A percentile compares a stretch with the other conserved stretches of the same genome.
Evolutionary conservation across 2,113 vertebrate genomes (phyloP).

Genomic region (Vanacampus margaritifer): DNA sequence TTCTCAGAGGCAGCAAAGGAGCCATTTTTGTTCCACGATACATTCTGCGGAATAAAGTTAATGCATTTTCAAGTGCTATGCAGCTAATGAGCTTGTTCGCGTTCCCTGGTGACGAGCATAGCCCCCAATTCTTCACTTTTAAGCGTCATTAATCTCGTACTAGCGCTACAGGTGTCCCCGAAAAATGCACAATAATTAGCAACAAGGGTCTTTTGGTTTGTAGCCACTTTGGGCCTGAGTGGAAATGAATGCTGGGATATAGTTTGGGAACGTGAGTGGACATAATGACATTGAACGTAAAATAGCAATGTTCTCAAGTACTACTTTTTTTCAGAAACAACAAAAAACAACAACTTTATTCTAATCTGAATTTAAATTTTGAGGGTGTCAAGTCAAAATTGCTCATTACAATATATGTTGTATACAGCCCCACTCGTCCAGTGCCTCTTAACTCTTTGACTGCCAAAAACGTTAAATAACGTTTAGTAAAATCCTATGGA

Average conservation of each 20-base stretch:
- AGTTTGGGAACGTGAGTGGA: neutral
- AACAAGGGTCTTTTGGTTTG: conserved; percentile 42
- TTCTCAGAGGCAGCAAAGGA: neutral
- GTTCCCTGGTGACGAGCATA: conserved; percentile 36
- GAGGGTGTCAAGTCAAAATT: no score
- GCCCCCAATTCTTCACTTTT: conserved; percentile 42
- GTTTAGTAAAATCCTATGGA: no score
- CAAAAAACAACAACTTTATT: no score
- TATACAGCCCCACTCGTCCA: no score
- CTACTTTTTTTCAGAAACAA: no score
- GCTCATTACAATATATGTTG: no score
- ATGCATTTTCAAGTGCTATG: neutral
- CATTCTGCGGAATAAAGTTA: neutral
- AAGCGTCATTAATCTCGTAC: conserved; percentile 58
- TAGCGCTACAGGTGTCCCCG: conserved; percentile 29
- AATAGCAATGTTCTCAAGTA: no score
- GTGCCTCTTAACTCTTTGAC: no score
- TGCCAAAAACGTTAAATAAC: no score
- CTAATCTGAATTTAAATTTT: no score
- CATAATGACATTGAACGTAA: neutral
- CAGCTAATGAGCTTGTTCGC: conserved; percentile 12
- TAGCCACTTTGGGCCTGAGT: conserved; percentile 42
- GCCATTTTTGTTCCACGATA: neutral
- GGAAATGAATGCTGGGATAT: neutral
- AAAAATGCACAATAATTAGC: conserved; percentile 41